phyloP scores from a whole-genome alignment of 2,113 vertebrate species.

The Marmota monax region DNA sequence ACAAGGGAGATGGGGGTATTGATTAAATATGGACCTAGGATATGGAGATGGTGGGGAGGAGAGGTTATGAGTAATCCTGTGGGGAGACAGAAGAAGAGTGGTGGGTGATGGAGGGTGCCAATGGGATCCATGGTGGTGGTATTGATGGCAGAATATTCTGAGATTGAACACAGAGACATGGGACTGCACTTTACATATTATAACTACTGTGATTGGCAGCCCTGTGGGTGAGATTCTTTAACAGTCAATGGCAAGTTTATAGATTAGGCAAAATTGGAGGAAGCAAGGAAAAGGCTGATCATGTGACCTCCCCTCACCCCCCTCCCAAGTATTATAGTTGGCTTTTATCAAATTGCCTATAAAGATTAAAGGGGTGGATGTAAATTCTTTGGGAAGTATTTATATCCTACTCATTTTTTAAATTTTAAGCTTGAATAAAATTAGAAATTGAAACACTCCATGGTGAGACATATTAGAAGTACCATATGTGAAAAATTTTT shows the following conservation, averaged over 20 bases:
- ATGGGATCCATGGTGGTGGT: neutral
- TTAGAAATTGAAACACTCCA: neutral
- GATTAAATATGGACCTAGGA: neutral
- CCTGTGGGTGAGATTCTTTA: neutral
- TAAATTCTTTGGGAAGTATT: neutral
- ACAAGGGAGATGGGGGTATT: neutral
- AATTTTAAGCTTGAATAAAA: neutral
- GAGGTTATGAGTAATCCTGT: neutral
- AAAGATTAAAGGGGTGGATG: slow-evolving; percentile 13
- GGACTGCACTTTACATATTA: neutral
- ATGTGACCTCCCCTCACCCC: neutral
- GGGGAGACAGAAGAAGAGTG: neutral
- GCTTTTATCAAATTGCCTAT: neutral
- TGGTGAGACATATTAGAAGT: neutral
- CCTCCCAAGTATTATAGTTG: neutral
- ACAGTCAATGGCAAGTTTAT: neutral
- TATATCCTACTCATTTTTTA: neutral
- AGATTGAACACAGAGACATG: neutral
- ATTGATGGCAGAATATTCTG: neutral
- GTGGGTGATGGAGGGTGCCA: fast-evolving
- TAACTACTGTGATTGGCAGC: neutral
- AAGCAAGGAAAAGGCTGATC: neutral
- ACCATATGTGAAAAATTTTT: neutral
- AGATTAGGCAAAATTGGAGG: neutral
- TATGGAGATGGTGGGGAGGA: neutral